Conservation (phyloP, 1,140 invertebrate genomes). For the Andricus grossulariae region DNA sequence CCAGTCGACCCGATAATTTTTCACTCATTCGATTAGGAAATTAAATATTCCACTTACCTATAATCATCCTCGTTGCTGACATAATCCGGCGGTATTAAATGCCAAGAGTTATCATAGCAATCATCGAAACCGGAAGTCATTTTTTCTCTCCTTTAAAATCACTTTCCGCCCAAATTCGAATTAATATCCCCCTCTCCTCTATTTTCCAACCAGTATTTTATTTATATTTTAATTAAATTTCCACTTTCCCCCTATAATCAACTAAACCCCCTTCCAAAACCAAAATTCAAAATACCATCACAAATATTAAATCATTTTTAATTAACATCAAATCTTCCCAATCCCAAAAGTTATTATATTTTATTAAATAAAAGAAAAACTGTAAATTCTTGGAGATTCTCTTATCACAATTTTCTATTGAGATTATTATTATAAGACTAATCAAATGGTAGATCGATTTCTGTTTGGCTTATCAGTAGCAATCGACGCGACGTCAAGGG, state of each 20-base stretch:
- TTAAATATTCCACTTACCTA: slow-evolving; percentile 64
- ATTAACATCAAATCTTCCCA: no score
- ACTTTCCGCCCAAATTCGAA: slow-evolving; percentile 41
- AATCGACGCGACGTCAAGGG: not conserved
- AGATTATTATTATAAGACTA: no score
- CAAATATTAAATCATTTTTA: no score
- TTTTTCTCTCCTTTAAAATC: slow-evolving; percentile 38
- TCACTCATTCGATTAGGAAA: no score
- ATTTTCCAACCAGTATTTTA: not conserved
- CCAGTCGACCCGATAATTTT: no score
- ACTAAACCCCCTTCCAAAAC: no score
- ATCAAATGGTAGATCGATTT: not conserved
- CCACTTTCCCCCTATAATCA: no score
- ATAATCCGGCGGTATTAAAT: slow-evolving; percentile 83
- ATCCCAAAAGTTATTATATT: no score
- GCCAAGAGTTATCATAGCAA: slow-evolving; percentile 81
- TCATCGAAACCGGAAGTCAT: slow-evolving; percentile 76
- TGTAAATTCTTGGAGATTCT: not conserved
- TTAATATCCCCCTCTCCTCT: slow-evolving; percentile 2
- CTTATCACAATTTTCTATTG: not conserved
- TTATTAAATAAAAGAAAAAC: no score
- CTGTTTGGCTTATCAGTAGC: not conserved
- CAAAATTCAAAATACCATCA: no score
- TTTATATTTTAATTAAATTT: not conserved
- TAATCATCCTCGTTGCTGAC: slow-evolving; percentile 78